A percentile compares a stretch with the other conserved stretches of the same genome.
Evolutionary conservation across 1,140 invertebrate genomes (phyloP).

Genomic region (Dendroctonus ponderosae): DNA sequence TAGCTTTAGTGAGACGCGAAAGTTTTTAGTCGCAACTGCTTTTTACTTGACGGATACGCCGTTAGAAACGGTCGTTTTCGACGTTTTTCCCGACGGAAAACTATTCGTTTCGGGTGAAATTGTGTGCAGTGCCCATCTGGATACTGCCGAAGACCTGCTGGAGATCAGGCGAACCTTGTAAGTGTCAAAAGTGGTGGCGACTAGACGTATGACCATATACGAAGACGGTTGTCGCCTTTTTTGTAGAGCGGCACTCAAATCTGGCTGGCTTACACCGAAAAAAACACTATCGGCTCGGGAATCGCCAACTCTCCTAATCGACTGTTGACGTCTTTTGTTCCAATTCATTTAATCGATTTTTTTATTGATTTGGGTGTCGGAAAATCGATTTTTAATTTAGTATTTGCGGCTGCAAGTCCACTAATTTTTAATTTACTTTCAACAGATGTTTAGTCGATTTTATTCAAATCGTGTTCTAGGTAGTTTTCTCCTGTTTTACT

Average conservation of each 20-base stretch:
- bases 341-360: too few species aligned
- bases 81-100: constrained; percentile 2
- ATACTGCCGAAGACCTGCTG: background rate
- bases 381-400: too few species aligned
- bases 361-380: too few species aligned
- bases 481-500: too few species aligned
- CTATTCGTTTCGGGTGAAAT: background rate
- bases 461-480: too few species aligned
- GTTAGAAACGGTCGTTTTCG: constrained; percentile 8
- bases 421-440: too few species aligned
- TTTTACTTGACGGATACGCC: constrained; percentile 18
- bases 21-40: constrained; percentile 27
- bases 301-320: too few species aligned
- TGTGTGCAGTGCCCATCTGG: background rate
- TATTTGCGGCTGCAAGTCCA: too few species aligned
- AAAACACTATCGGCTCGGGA: too few species aligned
- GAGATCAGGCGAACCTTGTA: constrained; percentile 8
- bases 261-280: too few species aligned
- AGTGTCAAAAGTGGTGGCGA: constrained; percentile 10
- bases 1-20: constrained; percentile 28
- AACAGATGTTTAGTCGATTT: too few species aligned
- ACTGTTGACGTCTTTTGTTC: too few species aligned
- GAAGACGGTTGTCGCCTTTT: constrained; percentile 13
- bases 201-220: constrained; percentile 20
- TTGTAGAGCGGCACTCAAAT: constrained; percentile 6